Percentiles rank a stretch among this genome's conserved stretches.
Evolutionary conservation across 1,140 invertebrate species (phyloP).

Genomic region (Oncopodura yosiiana): DNA sequence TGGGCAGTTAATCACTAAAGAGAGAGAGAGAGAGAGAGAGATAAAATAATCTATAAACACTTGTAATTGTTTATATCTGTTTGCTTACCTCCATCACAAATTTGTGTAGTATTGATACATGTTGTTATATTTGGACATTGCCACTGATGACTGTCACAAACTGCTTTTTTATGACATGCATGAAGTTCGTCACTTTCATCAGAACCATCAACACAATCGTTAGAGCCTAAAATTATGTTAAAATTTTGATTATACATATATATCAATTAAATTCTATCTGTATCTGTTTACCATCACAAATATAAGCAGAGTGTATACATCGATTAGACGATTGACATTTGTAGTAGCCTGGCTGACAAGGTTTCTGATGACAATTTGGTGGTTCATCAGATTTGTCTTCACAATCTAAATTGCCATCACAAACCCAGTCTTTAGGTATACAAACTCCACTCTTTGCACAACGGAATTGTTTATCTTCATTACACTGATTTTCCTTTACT

Average conservation of each 20-base stretch:
- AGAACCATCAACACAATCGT: slow-evolving; percentile 72
- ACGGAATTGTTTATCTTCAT: slow-evolving; percentile 78
- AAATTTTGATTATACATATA: background rate
- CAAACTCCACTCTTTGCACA: slow-evolving; percentile 60
- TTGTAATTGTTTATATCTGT: too few relatives aligned
- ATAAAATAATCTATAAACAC: too few relatives aligned
- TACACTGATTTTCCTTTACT: slow-evolving; percentile 61
- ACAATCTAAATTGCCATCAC: slow-evolving; percentile 63
- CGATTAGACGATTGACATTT: slow-evolving; percentile 77
- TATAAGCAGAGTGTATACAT: slow-evolving; percentile 85
- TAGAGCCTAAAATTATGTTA: slow-evolving; percentile 6
- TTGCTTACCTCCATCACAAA: slow-evolving; percentile 25
- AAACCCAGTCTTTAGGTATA: slow-evolving; percentile 86
- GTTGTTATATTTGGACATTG: slow-evolving; percentile 65
- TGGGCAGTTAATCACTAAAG: slow-evolving; percentile 45
- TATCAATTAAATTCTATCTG: background rate
- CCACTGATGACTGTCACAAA: slow-evolving; percentile 69
- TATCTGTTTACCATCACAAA: slow-evolving; percentile 82
- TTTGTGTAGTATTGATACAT: slow-evolving; percentile 60
- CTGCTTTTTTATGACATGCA: slow-evolving; percentile 42
- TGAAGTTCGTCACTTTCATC: slow-evolving; percentile 54
- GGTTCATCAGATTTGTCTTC: slow-evolving; percentile 86
- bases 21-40: too few relatives aligned
- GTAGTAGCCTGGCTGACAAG: slow-evolving; percentile 53
- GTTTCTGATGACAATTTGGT: slow-evolving; percentile 55